A percentile compares a stretch with the other conserved stretches of the same genome.
Conservation (phyloP, 2,888 invertebrate genomes). For the Sminthurides aquaticus region DNA sequence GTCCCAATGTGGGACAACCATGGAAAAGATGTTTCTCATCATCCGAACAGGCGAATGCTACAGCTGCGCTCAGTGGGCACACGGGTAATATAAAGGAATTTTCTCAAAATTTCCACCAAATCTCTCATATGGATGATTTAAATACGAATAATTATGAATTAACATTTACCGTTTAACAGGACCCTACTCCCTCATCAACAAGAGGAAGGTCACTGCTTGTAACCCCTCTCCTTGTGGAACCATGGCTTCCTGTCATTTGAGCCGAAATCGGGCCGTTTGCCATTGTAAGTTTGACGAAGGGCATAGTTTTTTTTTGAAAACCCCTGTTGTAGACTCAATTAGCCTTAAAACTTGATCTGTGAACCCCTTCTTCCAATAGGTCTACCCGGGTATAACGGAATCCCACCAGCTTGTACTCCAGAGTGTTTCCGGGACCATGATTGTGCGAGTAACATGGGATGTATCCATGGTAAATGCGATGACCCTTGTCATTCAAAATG, state of each 20-base stretch:
- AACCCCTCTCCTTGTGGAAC: conserved; percentile 42
- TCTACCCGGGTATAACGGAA: conserved; percentile 38
- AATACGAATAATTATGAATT: too few relatives aligned
- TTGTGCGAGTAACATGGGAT: conserved; percentile 40
- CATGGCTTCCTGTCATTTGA: conserved; percentile 41
- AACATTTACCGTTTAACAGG: conserved; percentile 27
- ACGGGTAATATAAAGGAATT: conserved; percentile 32
- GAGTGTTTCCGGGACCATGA: conserved; percentile 42
- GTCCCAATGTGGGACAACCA: conserved; percentile 43
- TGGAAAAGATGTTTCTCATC: conserved; percentile 42
- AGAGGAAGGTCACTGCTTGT: conserved; percentile 37
- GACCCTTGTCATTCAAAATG: conserved; percentile 43
- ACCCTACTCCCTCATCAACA: conserved; percentile 42
- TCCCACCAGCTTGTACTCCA: conserved; percentile 43
- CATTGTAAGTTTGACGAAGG: conserved; percentile 28
- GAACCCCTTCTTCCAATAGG: neutral
- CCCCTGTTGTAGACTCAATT: neutral
- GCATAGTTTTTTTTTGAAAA: too few relatives aligned
- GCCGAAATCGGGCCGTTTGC: conserved; percentile 39
- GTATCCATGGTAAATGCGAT: conserved; percentile 40
- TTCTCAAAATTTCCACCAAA: conserved; percentile 5
- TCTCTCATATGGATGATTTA: neutral
- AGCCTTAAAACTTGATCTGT: neutral
- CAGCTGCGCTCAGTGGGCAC: conserved; percentile 28
- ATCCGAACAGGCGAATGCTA: conserved; percentile 37